A percentile compares a stretch with the other conserved stretches of the same genome.
phyloP scores from a whole-genome alignment of 2,113 vertebrate species.

The Halcyon senegalensis region DNA sequence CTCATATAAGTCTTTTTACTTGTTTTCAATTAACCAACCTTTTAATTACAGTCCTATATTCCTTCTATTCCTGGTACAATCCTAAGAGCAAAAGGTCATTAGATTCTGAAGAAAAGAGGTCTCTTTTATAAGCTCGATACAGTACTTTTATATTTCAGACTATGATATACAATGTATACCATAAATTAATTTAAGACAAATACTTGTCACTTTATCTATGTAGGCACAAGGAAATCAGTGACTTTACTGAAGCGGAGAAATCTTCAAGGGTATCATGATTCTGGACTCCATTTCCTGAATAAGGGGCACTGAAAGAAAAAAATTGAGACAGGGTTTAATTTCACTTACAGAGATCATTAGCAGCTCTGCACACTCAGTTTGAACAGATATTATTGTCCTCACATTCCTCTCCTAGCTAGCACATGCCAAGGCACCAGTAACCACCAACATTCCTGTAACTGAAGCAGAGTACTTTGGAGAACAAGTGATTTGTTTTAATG shows the following conservation, averaged over 20 bases:
- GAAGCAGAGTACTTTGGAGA: neutral
- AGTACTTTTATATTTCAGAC: constrained; percentile 74
- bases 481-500: neutral
- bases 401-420: neutral
- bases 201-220: constrained; percentile 59
- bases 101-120: constrained; percentile 74
- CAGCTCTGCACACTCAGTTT: neutral
- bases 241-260: constrained; percentile 88
- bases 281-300: constrained; percentile 99
- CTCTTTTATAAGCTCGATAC: constrained; percentile 73
- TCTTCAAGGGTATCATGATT: constrained; percentile 98
- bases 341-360: neutral
- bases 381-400: neutral
- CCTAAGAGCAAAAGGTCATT: constrained; percentile 6
- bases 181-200: constrained; percentile 72
- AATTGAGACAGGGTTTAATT: neutral
- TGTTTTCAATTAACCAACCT: neutral
- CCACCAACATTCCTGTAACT: neutral
- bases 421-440: neutral
- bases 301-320: constrained; percentile 86
- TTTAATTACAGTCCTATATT: neutral
- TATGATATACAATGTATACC: constrained; percentile 63
- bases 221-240: constrained; percentile 65
- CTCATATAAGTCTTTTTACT: neutral
- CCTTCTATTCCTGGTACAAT: neutral